These are phyloP conservation scores for Clavelina lepadiformis DNA, from an alignment of 23 tunicate species.

Conservation along the genomic window DNA sequence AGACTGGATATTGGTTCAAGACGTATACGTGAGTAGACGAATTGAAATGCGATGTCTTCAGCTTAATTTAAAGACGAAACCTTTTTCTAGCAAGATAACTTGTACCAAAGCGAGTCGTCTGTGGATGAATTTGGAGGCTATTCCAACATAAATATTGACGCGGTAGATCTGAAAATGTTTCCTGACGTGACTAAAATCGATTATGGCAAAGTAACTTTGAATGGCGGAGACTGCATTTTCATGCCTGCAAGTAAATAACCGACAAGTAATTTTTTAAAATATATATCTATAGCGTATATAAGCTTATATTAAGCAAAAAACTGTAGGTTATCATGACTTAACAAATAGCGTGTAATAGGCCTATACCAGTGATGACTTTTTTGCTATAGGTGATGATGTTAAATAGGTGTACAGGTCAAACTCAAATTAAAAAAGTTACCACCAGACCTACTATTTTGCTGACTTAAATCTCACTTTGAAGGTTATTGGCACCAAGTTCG, in stretches of 20 bases:
- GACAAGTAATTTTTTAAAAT: no score
- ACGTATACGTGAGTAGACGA: slow-evolving; percentile 26
- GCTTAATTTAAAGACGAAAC: background rate
- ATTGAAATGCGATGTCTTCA: background rate
- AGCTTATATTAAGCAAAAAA: no score
- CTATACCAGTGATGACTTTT: no score
- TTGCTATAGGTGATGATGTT: no score
- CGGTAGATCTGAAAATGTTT: slow-evolving; percentile 20
- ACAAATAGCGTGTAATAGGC: no score
- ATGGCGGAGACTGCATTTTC: slow-evolving; percentile 48
- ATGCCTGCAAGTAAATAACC: slow-evolving; percentile 43
- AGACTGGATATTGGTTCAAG: slow-evolving; percentile 42
- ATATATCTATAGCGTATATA: no score
- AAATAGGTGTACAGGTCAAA: no score
- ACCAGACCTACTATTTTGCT: no score
- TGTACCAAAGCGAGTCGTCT: slow-evolving; percentile 30
- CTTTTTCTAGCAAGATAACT: background rate
- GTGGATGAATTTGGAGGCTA: slow-evolving; percentile 56
- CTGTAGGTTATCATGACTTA: no score
- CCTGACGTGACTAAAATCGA: slow-evolving; percentile 22
- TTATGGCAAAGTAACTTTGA: slow-evolving; percentile 24
- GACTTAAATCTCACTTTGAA: no score
- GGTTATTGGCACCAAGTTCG: slow-evolving; percentile 72
- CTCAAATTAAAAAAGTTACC: no score
- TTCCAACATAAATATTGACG: slow-evolving; percentile 28